These are phyloP conservation scores for Callipepla californica DNA, from an alignment of 2,113 vertebrate species.

Conservation along the genomic window DNA sequence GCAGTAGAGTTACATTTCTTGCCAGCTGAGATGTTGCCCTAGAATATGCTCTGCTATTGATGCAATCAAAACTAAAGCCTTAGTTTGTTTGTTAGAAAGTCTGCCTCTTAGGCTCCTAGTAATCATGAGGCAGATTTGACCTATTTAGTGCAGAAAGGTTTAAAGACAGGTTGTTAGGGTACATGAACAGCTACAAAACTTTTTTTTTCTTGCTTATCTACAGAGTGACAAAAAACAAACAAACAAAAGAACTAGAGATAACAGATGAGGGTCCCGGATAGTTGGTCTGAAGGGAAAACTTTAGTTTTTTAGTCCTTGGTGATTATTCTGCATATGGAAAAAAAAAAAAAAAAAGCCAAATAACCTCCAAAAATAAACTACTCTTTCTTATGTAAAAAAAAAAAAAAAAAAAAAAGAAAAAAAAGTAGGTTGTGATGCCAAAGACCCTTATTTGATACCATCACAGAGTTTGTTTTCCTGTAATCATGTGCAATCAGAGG, in stretches of 20 bases:
- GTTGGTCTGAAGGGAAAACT: background rate
- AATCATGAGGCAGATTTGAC: background rate
- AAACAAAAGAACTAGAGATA: too few relatives aligned
- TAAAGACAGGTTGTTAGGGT: background rate
- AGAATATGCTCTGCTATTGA: background rate
- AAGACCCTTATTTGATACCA: background rate
- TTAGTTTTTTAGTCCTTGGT: background rate
- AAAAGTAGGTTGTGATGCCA: background rate
- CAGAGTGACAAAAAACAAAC: background rate
- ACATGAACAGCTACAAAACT: background rate
- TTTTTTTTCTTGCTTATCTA: background rate
- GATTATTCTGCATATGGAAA: background rate
- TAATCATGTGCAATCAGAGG: background rate
- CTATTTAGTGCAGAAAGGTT: background rate
- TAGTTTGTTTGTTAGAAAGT: background rate
- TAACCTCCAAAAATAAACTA: background rate
- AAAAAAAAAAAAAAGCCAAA: background rate
- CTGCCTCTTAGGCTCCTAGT: background rate
- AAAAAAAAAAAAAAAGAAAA: background rate
- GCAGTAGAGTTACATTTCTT: background rate
- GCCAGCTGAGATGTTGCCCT: background rate
- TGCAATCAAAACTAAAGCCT: background rate
- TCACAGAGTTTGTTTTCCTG: background rate
- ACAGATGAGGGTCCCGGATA: background rate
- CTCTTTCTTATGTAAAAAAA: background rate